These are phyloP conservation scores for Nebria ingens DNA, from an alignment of 1,140 invertebrate genomes.

Conservation along the genomic window DNA sequence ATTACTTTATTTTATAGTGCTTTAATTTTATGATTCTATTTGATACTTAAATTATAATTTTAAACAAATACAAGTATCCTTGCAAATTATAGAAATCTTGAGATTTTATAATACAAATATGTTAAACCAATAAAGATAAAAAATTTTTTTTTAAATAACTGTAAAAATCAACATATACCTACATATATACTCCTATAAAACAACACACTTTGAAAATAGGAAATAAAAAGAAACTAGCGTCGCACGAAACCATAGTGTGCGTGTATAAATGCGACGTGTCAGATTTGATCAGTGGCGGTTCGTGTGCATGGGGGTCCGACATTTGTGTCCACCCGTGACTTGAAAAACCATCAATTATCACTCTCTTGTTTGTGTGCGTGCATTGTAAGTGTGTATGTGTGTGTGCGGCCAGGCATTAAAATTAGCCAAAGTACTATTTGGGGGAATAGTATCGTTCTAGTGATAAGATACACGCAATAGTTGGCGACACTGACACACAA, in stretches of 20 bases:
- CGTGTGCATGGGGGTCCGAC: not conserved
- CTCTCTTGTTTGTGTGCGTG: not conserved
- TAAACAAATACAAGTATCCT: too few species aligned
- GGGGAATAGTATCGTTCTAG: not conserved
- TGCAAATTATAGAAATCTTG: too few species aligned
- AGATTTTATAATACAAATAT: too few species aligned
- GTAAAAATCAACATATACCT: too few species aligned
- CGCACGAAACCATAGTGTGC: not conserved
- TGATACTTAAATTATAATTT: too few species aligned
- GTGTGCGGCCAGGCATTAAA: not conserved
- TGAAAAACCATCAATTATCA: constrained; percentile 6
- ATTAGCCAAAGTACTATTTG: constrained; percentile 8
- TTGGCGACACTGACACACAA: not conserved
- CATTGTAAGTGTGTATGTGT: too few species aligned
- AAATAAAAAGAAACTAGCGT: not conserved
- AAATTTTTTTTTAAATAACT: too few species aligned
- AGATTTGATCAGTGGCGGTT: constrained; percentile 6
- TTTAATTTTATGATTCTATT: too few species aligned
- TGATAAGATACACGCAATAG: constrained; percentile 3
- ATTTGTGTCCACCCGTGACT: not conserved
- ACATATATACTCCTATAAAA: too few species aligned
- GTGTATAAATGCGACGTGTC: not conserved
- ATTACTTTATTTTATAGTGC: too few species aligned
- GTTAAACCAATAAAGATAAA: too few species aligned
- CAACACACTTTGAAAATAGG: too few species aligned